phyloP scores from a whole-genome alignment of 2,797 vertebrate genomes.

The Cuniculus paca region DNA sequence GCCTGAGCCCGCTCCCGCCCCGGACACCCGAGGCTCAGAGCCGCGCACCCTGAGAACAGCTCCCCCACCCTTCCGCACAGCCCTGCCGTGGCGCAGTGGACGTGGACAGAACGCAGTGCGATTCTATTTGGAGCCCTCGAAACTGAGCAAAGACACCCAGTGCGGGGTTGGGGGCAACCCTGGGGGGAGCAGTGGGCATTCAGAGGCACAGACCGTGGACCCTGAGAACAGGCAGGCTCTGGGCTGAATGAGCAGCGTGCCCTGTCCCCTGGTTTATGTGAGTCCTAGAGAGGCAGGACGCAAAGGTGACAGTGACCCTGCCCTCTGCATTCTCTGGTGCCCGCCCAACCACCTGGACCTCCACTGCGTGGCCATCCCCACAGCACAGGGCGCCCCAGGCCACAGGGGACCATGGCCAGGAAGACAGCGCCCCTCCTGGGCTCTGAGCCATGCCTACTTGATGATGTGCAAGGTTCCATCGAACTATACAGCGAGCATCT shows the following conservation, averaged over 20 bases:
- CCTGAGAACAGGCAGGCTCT: not conserved
- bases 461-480: fast-evolving
- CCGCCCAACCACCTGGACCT: not conserved
- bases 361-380: not conserved
- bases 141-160: not conserved
- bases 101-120: fast-evolving
- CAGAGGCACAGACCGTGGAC: not conserved
- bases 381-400: not conserved
- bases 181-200: not conserved
- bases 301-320: not conserved
- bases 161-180: not conserved
- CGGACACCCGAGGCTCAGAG: not conserved
- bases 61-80: not conserved
- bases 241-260: not conserved
- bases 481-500: not conserved
- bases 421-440: not conserved
- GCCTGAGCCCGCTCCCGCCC: not conserved
- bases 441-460: fast-evolving
- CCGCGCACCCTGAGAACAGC: not conserved
- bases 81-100: not conserved
- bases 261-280: not conserved
- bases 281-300: not conserved
- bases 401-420: not conserved
- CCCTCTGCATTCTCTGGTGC: not conserved
- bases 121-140: not conserved